Evolutionary conservation across 2,888 invertebrate genomes (phyloP).

Genomic region (Ischnus inquisitorius): DNA sequence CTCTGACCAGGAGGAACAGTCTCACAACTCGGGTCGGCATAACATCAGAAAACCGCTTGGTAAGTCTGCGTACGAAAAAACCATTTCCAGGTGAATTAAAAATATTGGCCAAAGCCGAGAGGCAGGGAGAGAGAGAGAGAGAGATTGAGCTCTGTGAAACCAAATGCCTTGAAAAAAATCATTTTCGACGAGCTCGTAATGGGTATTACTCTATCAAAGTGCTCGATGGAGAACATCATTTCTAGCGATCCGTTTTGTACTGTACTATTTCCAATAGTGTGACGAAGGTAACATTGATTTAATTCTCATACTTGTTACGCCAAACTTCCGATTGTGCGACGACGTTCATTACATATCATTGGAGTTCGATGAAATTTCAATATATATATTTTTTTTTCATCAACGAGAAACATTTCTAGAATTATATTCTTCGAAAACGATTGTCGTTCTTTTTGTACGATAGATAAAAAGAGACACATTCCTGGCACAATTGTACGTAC

Average conservation of each 20-base stretch:
- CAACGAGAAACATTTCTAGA: constrained; percentile 22
- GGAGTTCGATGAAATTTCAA: not conserved
- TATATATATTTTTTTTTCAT: constrained; percentile 2
- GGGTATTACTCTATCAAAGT: constrained; percentile 20
- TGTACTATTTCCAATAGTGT: constrained; percentile 59
- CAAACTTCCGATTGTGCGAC: constrained; percentile 16
- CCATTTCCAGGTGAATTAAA: constrained; percentile 54
- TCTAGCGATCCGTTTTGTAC: constrained; percentile 44
- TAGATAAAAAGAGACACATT: constrained; percentile 14
- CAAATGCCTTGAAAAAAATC: not conserved
- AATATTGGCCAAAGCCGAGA: constrained; percentile 30
- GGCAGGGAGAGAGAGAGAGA: constrained; percentile 8
- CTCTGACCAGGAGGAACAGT: constrained; percentile 85
- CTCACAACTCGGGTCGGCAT: constrained; percentile 84
- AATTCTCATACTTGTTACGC: constrained; percentile 29
- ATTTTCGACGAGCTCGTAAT: constrained; percentile 50
- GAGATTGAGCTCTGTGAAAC: not conserved
- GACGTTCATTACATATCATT: not conserved
- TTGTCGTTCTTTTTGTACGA: constrained; percentile 11
- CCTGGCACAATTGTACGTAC: constrained; percentile 67
- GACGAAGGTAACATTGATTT: constrained; percentile 61
- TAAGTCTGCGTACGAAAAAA: constrained; percentile 82
- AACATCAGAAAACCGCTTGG: constrained; percentile 88
- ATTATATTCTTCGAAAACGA: constrained; percentile 23
- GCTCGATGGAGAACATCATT: constrained; percentile 33